Evolutionary conservation across 30 jellyfish, hydroid and myxozoan genomes (phyloP).

Genomic region (Turritopsis dohrnii): DNA sequence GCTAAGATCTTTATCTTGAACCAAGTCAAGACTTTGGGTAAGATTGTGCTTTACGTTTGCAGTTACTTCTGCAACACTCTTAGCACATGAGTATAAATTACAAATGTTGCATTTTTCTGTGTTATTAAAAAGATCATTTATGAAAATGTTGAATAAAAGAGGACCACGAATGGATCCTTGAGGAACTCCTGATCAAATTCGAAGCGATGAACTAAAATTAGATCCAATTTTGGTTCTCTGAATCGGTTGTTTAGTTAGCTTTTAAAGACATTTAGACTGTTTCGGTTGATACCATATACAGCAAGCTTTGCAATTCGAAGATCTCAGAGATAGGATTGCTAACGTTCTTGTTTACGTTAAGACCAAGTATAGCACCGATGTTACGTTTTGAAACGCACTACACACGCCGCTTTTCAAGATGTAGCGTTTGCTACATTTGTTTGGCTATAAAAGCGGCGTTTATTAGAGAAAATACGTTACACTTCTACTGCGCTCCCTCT

Average conservation of each 20-base stretch:
- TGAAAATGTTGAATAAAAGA: background rate
- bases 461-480: too few species aligned
- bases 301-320: background rate
- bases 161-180: slow-evolving; percentile 8
- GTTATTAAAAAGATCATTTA: background rate
- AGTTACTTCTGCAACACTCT: background rate
- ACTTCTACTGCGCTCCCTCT: too few species aligned
- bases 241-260: slow-evolving; percentile 1
- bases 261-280: background rate
- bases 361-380: too few species aligned
- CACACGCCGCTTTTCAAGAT: too few species aligned
- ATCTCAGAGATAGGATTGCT: too few species aligned
- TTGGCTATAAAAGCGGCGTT: too few species aligned
- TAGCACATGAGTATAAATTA: background rate
- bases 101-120: background rate
- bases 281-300: background rate
- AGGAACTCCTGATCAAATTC: background rate
- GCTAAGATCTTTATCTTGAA: background rate
- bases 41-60: background rate
- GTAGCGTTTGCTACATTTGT: too few species aligned
- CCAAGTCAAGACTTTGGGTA: background rate
- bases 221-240: background rate
- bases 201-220: background rate
- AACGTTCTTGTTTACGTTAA: too few species aligned
- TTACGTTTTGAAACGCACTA: too few species aligned